Evolutionary conservation across 2,888 invertebrate species (phyloP), one percentile per base, ranked within the genome.

Genomic region (Meteorus cinctellus): DNA sequence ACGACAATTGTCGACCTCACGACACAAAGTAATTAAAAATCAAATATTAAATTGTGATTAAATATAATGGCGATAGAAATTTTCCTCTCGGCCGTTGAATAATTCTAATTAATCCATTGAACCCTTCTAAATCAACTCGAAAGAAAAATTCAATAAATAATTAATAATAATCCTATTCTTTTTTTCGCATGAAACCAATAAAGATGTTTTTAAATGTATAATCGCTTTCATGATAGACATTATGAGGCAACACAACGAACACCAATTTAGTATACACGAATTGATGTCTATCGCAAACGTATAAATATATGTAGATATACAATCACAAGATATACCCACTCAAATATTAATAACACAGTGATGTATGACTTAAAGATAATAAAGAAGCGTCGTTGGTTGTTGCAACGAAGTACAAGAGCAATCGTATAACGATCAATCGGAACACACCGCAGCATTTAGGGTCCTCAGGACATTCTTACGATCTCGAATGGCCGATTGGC

Each of bases 401-500:
- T 55, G 55, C 55, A 55, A 55, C 55, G n/a, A 55, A 55, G 19
- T 55, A 62, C 62, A 62, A 62, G 62, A 16, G 31, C 62, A 62
- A 62, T 62, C 62, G 62, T 29, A 62, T 62, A 62, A 62, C 62
- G 62, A 62, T 62, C 62, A 62, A 62, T 62, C 31, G 62, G 4
- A 65, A 65, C 34, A 34, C 55, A 63, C 63, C 63, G 31, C 31
- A n/a, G 51, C 55, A 67, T 67, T 67, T 45, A 29, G 51, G 41
- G 55, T 65, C 74, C 75, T 74, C 74, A 72, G 66, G 76, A 75
- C 71, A 80, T 80, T 80, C 80, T 79, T 78, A 79, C 66, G 78
- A 79, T 79, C 81, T 77, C 81, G 77, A 80, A 81, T 83, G 82
- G 82, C 79, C 82, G 82, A 84, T 85, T 82, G 80, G 80, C 59